Percentiles rank a stretch among this genome's conserved stretches.
Evolutionary conservation across 2,888 invertebrate species (phyloP).

Genomic region (Nephrotoma appendiculata): DNA sequence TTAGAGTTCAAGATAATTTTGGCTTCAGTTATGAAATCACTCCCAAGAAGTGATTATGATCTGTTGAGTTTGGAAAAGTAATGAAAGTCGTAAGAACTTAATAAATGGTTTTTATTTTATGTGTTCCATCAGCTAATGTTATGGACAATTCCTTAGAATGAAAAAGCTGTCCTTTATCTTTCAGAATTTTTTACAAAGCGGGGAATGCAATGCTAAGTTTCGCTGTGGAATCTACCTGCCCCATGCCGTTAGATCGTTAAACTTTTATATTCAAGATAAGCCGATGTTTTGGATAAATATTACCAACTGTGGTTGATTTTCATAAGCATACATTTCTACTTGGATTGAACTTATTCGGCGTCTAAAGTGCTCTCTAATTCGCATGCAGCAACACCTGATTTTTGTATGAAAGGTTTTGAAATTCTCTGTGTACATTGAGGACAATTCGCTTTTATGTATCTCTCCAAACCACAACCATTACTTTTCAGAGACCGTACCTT

Average conservation of each 20-base stretch:
- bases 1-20: slow-evolving; percentile 17
- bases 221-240: too few relatives aligned
- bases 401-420: too few relatives aligned
- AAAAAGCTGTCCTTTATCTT: background rate
- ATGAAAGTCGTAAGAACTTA: slow-evolving; percentile 14
- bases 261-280: too few relatives aligned
- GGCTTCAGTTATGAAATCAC: slow-evolving; percentile 16
- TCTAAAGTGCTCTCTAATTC: too few relatives aligned
- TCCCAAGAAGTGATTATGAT: too few relatives aligned
- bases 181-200: background rate
- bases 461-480: background rate
- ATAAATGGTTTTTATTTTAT: slow-evolving; percentile 7
- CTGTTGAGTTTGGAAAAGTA: slow-evolving; percentile 14
- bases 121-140: slow-evolving; percentile 10
- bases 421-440: background rate
- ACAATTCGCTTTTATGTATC: background rate
- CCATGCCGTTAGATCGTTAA: too few relatives aligned
- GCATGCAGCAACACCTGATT: too few relatives aligned
- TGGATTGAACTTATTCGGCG: background rate
- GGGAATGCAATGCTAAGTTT: too few relatives aligned
- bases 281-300: too few relatives aligned
- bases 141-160: slow-evolving; percentile 1
- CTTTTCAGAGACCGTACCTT: background rate
- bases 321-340: too few relatives aligned
- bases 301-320: too few relatives aligned